Evolutionary conservation across 2,888 invertebrate species (phyloP).

Genomic region (Exocentrus adspersus): DNA sequence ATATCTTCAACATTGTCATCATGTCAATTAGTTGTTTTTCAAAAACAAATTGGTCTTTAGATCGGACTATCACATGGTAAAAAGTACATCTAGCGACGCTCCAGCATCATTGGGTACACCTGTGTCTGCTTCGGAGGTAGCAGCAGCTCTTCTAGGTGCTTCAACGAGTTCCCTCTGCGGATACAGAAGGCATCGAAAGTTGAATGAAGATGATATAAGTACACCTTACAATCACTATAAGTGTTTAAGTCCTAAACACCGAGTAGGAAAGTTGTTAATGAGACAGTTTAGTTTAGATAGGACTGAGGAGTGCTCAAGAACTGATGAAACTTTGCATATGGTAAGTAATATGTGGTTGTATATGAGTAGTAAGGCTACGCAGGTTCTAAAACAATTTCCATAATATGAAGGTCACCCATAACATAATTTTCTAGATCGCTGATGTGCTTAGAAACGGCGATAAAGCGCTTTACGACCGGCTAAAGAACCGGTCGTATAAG

Average conservation of each 20-base stretch:
- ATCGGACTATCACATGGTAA: slow-evolving; percentile 60
- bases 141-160: slow-evolving; percentile 66
- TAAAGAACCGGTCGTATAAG: too few relatives aligned
- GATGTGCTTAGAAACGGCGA: too few relatives aligned
- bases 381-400: too few relatives aligned
- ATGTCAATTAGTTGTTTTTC: neutral
- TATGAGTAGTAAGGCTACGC: too few relatives aligned
- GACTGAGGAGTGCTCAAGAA: slow-evolving; percentile 66
- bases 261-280: slow-evolving; percentile 65
- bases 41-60: too few relatives aligned
- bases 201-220: slow-evolving; percentile 73
- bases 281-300: slow-evolving; percentile 78
- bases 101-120: slow-evolving; percentile 64
- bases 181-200: slow-evolving; percentile 60
- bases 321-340: slow-evolving; percentile 60
- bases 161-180: slow-evolving; percentile 66
- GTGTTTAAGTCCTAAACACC: slow-evolving; percentile 72
- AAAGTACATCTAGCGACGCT: slow-evolving; percentile 65
- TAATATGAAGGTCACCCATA: too few relatives aligned
- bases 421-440: too few relatives aligned
- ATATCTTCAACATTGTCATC: too few relatives aligned
- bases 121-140: slow-evolving; percentile 66
- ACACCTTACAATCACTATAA: slow-evolving; percentile 81
- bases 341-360: too few relatives aligned
- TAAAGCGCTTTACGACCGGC: too few relatives aligned